Percentiles rank a stretch among this genome's conserved stretches.
phyloP scores from a whole-genome alignment of 2,113 vertebrate genomes.

The Pomatorhinus ruficollis region DNA sequence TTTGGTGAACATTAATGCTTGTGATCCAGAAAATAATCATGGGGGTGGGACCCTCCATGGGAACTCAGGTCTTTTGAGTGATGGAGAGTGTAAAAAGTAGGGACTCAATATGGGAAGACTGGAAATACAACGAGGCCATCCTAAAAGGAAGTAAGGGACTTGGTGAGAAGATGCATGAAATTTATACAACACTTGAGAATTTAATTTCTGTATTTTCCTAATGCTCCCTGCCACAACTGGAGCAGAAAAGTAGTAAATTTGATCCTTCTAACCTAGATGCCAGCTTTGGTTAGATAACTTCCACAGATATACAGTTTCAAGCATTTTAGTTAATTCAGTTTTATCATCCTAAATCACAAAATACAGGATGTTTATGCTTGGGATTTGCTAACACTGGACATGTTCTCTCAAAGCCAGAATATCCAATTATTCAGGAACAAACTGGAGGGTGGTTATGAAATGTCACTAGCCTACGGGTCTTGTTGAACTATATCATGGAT shows the following conservation, averaged over 20 bases:
- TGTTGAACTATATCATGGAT: rapidly evolving
- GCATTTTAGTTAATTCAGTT: neutral
- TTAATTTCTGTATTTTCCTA: neutral
- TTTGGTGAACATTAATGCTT: neutral
- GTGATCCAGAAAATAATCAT: neutral
- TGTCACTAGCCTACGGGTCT: neutral
- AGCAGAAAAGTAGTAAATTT: neutral
- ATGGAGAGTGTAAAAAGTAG: neutral
- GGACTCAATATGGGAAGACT: neutral
- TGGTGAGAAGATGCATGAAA: neutral
- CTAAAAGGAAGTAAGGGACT: neutral
- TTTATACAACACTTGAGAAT: rapidly evolving
- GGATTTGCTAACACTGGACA: neutral
- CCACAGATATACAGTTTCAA: neutral
- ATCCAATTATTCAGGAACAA: neutral
- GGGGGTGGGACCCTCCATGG: neutral
- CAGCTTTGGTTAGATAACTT: neutral
- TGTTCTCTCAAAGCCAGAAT: neutral
- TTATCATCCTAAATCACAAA: neutral
- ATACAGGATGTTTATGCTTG: neutral
- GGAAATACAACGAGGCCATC: neutral
- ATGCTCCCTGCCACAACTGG: neutral
- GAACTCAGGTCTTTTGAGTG: neutral
- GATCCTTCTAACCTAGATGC: neutral
- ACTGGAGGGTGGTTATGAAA: neutral